Conservation (phyloP, 1,140 invertebrate genomes). For the Caerostris extrusa region DNA sequence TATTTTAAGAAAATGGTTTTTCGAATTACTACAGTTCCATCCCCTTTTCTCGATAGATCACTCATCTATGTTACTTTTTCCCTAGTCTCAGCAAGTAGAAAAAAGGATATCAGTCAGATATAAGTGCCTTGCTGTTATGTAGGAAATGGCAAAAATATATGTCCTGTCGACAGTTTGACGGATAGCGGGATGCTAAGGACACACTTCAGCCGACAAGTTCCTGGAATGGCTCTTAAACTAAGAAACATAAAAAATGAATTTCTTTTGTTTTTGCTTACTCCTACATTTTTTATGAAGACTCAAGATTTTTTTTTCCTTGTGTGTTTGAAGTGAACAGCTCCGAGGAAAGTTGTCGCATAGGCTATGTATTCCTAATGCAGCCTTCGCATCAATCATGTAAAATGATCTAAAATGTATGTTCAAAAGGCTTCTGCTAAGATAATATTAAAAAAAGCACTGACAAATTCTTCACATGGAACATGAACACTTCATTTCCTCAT, state of each 20-base stretch:
- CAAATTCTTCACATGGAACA: too few relatives aligned
- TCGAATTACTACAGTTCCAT: background rate
- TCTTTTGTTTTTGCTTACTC: background rate
- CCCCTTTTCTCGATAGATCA: background rate
- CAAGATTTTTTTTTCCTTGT: background rate
- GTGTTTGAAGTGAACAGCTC: background rate
- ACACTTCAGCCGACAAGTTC: slow-evolving; percentile 33
- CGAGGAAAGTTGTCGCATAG: background rate
- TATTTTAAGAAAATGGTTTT: background rate
- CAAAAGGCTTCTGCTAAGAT: too few relatives aligned
- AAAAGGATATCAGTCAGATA: background rate
- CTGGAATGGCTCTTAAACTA: background rate
- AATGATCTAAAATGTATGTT: background rate
- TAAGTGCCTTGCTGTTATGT: slow-evolving; percentile 28
- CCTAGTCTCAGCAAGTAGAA: background rate
- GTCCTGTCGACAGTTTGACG: slow-evolving; percentile 35
- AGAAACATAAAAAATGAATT: background rate
- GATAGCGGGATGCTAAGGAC: slow-evolving; percentile 27
- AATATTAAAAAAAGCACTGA: too few relatives aligned
- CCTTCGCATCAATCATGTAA: background rate
- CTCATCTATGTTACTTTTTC: background rate
- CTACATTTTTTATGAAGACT: background rate
- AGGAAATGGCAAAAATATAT: slow-evolving; percentile 58
- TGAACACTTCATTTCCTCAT: too few relatives aligned
- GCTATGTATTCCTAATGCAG: background rate